Evolutionary conservation across 1,140 invertebrate genomes (phyloP).

Genomic region (Drosophila trapezifrons): DNA sequence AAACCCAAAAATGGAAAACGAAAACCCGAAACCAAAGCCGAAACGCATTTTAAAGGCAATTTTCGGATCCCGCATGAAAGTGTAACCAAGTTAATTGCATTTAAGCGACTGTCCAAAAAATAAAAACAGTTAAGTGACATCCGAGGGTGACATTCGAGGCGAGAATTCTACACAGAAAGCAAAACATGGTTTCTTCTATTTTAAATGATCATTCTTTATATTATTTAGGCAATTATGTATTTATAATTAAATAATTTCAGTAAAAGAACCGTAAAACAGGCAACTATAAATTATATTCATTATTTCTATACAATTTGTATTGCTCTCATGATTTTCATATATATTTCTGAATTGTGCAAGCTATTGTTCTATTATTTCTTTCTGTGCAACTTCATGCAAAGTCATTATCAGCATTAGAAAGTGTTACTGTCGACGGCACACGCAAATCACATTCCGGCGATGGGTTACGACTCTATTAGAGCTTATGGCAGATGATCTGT

Average conservation of each 20-base stretch:
- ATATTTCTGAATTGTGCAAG: not conserved
- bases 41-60: slow-evolving; percentile 15
- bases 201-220: not conserved
- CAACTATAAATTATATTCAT: not conserved
- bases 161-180: not conserved
- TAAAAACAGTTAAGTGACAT: slow-evolving; percentile 1
- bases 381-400: slow-evolving; percentile 23
- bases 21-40: slow-evolving; percentile 7
- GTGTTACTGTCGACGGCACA: too few relatives aligned
- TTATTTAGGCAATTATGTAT: not conserved
- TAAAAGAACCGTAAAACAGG: too few relatives aligned
- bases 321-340: not conserved
- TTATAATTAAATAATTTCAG: too few relatives aligned
- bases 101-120: slow-evolving; percentile 32
- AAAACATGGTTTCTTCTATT: too few relatives aligned
- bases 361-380: not conserved
- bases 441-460: slow-evolving; percentile 48
- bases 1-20: not conserved
- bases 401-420: slow-evolving; percentile 66
- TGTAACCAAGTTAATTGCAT: slow-evolving; percentile 43
- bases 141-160: slow-evolving; percentile 40
- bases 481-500: slow-evolving; percentile 8
- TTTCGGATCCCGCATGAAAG: slow-evolving; percentile 28
- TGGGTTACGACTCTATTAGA: slow-evolving; percentile 12
- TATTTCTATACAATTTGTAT: not conserved